Evolutionary conservation across 2,888 invertebrate genomes (phyloP).

Genomic region (Drosophila differens): DNA sequence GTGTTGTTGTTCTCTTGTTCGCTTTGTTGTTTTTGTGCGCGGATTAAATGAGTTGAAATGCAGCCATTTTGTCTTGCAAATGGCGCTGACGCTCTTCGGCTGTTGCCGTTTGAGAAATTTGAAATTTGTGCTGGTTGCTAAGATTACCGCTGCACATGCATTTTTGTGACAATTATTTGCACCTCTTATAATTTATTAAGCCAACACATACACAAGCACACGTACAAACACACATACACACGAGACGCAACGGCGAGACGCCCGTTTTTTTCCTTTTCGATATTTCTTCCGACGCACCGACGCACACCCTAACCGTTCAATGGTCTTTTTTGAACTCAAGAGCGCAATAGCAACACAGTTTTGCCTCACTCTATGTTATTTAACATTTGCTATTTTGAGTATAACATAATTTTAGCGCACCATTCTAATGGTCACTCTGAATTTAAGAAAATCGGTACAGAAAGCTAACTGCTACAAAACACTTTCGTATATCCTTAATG

Average conservation of each 20-base stretch:
- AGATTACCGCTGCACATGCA: slow-evolving; percentile 26
- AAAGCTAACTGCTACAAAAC: slow-evolving; percentile 8
- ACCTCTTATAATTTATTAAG: slow-evolving; percentile 24
- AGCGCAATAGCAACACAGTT: slow-evolving; percentile 26
- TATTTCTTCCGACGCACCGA: slow-evolving; percentile 24
- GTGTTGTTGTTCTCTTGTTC: slow-evolving; percentile 59
- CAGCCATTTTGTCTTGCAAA: slow-evolving; percentile 73
- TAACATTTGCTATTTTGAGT: slow-evolving; percentile 21
- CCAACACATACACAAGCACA: slow-evolving; percentile 32
- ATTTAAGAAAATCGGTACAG: not conserved
- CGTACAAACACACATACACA: slow-evolving; percentile 46
- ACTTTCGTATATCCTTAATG: not conserved
- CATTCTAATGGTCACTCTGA: not conserved
- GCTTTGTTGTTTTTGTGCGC: slow-evolving; percentile 52
- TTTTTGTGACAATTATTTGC: slow-evolving; percentile 26
- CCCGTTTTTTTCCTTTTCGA: slow-evolving; percentile 47
- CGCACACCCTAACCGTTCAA: slow-evolving; percentile 46
- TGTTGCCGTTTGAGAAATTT: slow-evolving; percentile 24
- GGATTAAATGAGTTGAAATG: slow-evolving; percentile 77
- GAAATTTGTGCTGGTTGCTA: slow-evolving; percentile 10
- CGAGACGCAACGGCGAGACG: slow-evolving; percentile 55
- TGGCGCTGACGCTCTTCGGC: slow-evolving; percentile 49
- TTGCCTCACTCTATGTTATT: slow-evolving; percentile 40
- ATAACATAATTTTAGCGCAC: slow-evolving; percentile 6
- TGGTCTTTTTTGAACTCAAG: slow-evolving; percentile 52